phyloP scores from a whole-genome alignment of 2,113 vertebrate species.

The Halcyon malimbica region DNA sequence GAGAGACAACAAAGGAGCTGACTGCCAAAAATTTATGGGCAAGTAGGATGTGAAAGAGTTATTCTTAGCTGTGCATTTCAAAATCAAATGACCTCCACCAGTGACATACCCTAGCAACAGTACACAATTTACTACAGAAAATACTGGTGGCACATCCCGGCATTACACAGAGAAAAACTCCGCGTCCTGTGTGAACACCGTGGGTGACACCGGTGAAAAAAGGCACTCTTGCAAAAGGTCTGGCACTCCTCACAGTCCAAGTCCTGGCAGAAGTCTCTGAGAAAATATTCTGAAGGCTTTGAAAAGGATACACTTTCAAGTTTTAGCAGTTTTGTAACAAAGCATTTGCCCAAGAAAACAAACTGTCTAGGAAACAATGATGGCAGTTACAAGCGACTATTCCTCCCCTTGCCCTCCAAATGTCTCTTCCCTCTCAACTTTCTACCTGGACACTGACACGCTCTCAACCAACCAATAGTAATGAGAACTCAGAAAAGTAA shows the following conservation, averaged over 20 bases:
- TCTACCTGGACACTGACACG: neutral
- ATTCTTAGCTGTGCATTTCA: neutral
- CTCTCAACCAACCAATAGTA: neutral
- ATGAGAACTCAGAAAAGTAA: neutral
- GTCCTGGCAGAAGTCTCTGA: neutral
- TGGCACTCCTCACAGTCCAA: fast-evolving
- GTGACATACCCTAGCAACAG: neutral
- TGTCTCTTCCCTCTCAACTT: neutral
- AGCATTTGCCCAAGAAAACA: neutral
- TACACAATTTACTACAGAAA: neutral
- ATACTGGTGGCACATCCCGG: neutral
- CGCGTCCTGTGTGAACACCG: fast-evolving
- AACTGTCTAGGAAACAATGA: neutral
- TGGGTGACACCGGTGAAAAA: neutral
- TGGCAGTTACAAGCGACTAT: neutral
- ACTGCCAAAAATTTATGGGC: neutral
- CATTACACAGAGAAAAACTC: neutral
- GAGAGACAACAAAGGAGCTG: conserved; percentile 1
- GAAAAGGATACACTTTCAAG: neutral
- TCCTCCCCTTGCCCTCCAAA: neutral
- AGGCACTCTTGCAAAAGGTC: neutral
- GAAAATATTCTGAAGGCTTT: neutral
- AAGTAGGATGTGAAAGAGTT: neutral
- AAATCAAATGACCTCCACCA: neutral
- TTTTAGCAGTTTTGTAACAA: neutral